Evolutionary conservation across 2,113 vertebrate species (phyloP).

Genomic region (Neolamprologus falcicula): DNA sequence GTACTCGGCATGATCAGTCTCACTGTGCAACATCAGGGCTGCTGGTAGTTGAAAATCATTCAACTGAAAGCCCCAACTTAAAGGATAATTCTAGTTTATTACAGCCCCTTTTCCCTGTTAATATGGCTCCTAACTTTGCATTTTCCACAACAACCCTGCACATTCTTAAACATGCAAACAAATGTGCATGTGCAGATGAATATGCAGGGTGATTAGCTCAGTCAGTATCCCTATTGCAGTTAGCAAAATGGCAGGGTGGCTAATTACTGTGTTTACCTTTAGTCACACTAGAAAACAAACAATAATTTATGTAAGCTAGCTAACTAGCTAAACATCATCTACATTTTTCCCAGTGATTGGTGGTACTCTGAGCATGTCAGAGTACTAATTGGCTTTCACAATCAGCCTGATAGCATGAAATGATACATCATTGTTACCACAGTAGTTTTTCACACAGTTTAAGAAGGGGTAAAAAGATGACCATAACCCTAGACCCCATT

Average conservation of each 20-base stretch:
- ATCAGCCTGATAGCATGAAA: background rate
- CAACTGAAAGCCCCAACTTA: background rate
- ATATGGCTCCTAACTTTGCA: background rate
- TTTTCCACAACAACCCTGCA: background rate
- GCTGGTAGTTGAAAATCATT: background rate
- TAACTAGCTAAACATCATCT: background rate
- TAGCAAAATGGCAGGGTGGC: background rate
- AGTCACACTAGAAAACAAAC: background rate
- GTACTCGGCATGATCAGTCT: background rate
- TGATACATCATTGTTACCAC: background rate
- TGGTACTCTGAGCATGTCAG: background rate
- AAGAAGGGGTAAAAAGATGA: background rate
- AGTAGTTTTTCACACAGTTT: background rate
- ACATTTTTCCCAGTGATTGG: background rate
- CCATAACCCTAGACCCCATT: background rate
- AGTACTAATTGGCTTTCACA: background rate
- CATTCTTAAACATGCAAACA: background rate
- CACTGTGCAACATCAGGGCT: background rate
- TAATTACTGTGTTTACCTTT: background rate
- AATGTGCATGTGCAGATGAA: background rate
- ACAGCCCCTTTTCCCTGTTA: background rate
- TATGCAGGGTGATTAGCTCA: background rate
- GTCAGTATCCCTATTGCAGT: background rate
- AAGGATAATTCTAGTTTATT: background rate
- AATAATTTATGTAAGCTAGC: background rate